Conservation (phyloP, 2,888 invertebrate species). For the Drosophila prostipennis region DNA sequence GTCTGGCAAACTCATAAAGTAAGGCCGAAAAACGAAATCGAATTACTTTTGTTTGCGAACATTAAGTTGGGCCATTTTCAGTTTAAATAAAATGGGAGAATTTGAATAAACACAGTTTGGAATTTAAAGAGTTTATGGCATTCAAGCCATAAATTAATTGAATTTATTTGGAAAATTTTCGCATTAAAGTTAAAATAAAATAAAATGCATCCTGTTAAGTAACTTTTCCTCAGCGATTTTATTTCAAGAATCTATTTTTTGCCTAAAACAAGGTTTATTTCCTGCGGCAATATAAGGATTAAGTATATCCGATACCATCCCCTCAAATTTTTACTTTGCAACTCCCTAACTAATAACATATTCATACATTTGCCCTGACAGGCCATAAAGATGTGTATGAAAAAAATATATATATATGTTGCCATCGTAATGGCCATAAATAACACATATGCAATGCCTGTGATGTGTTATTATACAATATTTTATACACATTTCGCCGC, state of each 20-base stretch:
- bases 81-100: not conserved
- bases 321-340: not conserved
- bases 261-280: not conserved
- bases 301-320: not conserved
- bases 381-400: constrained; percentile 47
- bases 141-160: not conserved
- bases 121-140: not conserved
- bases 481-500: constrained; percentile 55
- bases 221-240: too few relatives aligned
- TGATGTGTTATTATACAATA: constrained; percentile 64
- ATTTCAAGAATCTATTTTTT: too few relatives aligned
- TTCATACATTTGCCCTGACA: constrained; percentile 56
- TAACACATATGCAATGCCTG: constrained; percentile 60
- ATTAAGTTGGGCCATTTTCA: not conserved
- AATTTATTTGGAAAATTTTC: not conserved
- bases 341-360: constrained; percentile 56
- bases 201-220: too few relatives aligned
- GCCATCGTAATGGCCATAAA: constrained; percentile 64
- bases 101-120: not conserved
- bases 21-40: not conserved
- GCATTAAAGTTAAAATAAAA: too few relatives aligned
- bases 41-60: not conserved
- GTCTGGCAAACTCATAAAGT: not conserved
- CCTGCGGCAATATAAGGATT: not conserved
- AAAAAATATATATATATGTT: constrained; percentile 68